Conservation (phyloP, 2,797 vertebrate species). For the Monodelphis domestica region DNA sequence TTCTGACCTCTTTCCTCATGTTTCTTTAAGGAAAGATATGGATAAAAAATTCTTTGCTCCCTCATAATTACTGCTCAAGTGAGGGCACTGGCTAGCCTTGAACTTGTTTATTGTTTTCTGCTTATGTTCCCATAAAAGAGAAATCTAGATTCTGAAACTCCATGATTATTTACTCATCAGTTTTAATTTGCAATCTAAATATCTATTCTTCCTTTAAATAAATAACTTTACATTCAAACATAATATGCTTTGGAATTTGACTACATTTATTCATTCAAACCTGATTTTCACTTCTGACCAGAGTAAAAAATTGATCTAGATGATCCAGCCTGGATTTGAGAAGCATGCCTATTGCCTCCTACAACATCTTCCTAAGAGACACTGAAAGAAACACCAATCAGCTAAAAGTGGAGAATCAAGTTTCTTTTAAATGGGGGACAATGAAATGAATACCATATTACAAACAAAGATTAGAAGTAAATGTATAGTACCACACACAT, state of each 20-base stretch:
- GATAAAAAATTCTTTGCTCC: not conserved
- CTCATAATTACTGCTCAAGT: not conserved
- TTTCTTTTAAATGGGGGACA: slow-evolving; percentile 55
- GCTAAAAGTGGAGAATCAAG: slow-evolving; percentile 1
- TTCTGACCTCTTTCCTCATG: not conserved
- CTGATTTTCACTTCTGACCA: not conserved
- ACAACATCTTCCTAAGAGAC: slow-evolving; percentile 48
- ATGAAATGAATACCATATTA: slow-evolving; percentile 65
- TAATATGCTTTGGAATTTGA: not conserved
- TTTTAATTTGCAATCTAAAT: not conserved
- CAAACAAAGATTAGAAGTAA: slow-evolving; percentile 8
- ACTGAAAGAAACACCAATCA: slow-evolving; percentile 65
- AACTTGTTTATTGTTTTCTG: not conserved
- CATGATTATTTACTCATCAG: not conserved
- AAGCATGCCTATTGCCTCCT: slow-evolving; percentile 41
- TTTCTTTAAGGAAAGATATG: not conserved
- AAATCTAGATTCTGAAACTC: not conserved
- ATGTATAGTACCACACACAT: not conserved
- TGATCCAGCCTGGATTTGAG: slow-evolving; percentile 63
- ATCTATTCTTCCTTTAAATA: not conserved
- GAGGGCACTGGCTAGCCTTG: not conserved
- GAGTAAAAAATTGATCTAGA: slow-evolving; percentile 43
- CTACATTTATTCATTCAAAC: slow-evolving; percentile 7
- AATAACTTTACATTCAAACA: not conserved
- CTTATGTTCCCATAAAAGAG: not conserved